Base-by-base conservation (phyloP, 1,140 invertebrate species). In the Chironomus tepperi region DNA sequence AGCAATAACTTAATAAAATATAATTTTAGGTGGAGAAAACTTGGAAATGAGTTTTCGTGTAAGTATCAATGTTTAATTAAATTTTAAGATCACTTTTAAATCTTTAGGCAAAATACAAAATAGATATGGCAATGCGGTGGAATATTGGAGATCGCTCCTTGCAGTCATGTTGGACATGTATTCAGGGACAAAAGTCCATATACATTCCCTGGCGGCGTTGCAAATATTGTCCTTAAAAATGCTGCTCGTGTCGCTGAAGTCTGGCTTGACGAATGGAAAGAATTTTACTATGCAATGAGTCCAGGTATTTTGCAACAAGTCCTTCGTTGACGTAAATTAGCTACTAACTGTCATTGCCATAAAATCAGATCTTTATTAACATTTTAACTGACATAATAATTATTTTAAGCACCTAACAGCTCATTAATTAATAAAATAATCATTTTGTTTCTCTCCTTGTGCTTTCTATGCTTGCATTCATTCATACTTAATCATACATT, bases 171-270 rank as follows among this genome's bases (percentile, higher is more conserved):
- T 77, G 96, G 96, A 75, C 96, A 98, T 86, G 96, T 99, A 78
- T 99, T 99, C 88, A 89, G 98, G 78, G 98, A 99, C 88, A 98
- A 98, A 85, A 97, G 93, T 78, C 98, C 98, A 42, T 99, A 99
- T 86, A 96, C 97, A 77, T 99, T 99, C 88, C 98, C 98, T 75
- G 97, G 97, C 78, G 98, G 98, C 77, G 97, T 98, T 78, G 93
- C 95, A 80, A 96, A 94, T 84, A 89, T 94, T 79, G 94, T 99
- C 80, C 91, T 98, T 81, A 95, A 98, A 85, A 98, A 98, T 87
- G 94, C 95, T 78, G 95, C 94, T 73, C 88, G 96, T 79, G 92
- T 98, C 77, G 96, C 96, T 79, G 95, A 97, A 87, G 97, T 98
- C 80, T 98, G 96, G 97, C 93, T 98, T 92, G 96, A 98, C 89